A percentile compares a stretch with the other conserved stretches of the same genome.
phyloP scores from a whole-genome alignment of 1,140 invertebrate genomes.

The Hypsibius dujardini region DNA sequence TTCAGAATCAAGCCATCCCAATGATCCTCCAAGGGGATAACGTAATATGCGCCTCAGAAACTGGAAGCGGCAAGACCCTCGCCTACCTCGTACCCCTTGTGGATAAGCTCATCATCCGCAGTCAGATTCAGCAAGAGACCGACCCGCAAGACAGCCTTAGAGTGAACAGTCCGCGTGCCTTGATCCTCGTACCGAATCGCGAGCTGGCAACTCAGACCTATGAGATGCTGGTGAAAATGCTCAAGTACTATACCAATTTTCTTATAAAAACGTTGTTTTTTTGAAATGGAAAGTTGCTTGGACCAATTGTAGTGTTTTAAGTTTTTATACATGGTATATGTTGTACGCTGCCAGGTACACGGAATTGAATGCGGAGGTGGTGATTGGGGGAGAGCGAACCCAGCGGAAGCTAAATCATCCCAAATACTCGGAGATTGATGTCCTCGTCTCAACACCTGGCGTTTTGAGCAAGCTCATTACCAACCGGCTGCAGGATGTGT shows the following conservation, averaged over 20 bases:
- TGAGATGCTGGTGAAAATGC: constrained; percentile 43
- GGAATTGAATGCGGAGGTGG: constrained; percentile 41
- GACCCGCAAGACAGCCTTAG: too few relatives aligned
- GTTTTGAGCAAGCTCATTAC: constrained; percentile 55
- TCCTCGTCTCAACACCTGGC: constrained; percentile 57
- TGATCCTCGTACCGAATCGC: constrained; percentile 63
- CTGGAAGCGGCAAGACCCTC: constrained; percentile 76
- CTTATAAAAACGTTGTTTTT: too few relatives aligned
- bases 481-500: constrained; percentile 36
- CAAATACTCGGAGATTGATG: constrained; percentile 47
- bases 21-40: constrained; percentile 45
- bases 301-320: too few relatives aligned
- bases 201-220: constrained; percentile 53
- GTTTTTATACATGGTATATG: too few relatives aligned
- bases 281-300: too few relatives aligned
- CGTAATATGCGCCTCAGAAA: constrained; percentile 63
- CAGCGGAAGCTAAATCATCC: constrained; percentile 47
- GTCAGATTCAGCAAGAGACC: constrained; percentile 24
- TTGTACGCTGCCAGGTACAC: too few relatives aligned
- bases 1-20: constrained; percentile 33
- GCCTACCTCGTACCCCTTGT: constrained; percentile 69
- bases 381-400: constrained; percentile 50
- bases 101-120: constrained; percentile 41
- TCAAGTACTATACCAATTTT: constrained; percentile 35
- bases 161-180: constrained; percentile 49